A percentile compares a stretch with the other conserved stretches of the same genome.
Conservation (phyloP, 2,113 vertebrate genomes). For the Pygoscelis antarcticus region DNA sequence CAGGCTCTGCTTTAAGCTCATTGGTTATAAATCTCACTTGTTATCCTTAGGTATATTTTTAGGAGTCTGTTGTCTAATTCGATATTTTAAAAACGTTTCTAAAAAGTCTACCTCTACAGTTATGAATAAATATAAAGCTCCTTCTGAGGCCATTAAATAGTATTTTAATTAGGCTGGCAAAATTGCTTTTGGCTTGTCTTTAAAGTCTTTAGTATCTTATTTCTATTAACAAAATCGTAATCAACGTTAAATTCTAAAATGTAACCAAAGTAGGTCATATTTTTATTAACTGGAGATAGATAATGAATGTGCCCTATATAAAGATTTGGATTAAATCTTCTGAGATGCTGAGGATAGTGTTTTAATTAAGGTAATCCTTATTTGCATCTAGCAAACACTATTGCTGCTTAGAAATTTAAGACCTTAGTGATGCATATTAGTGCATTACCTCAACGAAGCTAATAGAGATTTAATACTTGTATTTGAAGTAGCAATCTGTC, state of each 20-base stretch:
- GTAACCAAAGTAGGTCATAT: slow-evolving; percentile 76
- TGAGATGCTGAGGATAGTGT: slow-evolving; percentile 73
- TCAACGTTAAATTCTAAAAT: slow-evolving; percentile 79
- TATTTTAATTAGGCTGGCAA: slow-evolving; percentile 78
- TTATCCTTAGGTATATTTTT: slow-evolving; percentile 17
- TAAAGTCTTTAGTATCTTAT: slow-evolving; percentile 76
- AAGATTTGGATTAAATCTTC: slow-evolving; percentile 76
- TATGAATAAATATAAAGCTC: slow-evolving; percentile 68
- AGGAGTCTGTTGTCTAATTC: slow-evolving; percentile 35
- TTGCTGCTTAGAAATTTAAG: slow-evolving; percentile 76
- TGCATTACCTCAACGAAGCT: slow-evolving; percentile 69
- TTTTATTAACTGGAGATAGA: slow-evolving; percentile 80
- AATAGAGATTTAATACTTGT: slow-evolving; percentile 79
- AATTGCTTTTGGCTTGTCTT: slow-evolving; percentile 78
- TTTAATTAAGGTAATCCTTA: slow-evolving; percentile 83
- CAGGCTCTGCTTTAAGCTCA: not conserved
- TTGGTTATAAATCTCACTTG: slow-evolving; percentile 31
- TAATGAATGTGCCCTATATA: slow-evolving; percentile 78
- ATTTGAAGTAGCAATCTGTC: slow-evolving; percentile 79
- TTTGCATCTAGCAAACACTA: slow-evolving; percentile 77
- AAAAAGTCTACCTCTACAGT: slow-evolving; percentile 44
- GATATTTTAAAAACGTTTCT: slow-evolving; percentile 45
- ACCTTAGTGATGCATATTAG: slow-evolving; percentile 73
- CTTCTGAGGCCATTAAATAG: slow-evolving; percentile 72
- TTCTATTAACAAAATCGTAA: slow-evolving; percentile 82